Conservation (phyloP, 2,113 vertebrate species). For the Propithecus coquereli region DNA sequence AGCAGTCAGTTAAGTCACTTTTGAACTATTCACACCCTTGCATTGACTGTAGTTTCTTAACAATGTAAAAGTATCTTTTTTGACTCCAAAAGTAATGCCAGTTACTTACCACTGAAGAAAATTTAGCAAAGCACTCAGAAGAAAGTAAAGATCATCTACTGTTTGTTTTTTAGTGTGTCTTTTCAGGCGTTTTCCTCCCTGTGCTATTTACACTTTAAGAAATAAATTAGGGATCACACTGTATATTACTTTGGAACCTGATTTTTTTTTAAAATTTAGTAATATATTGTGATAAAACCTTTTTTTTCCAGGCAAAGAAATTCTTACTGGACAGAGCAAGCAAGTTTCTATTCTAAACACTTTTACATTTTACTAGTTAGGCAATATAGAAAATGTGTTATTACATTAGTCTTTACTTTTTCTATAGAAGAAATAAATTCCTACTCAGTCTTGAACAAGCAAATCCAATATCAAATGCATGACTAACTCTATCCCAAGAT, state of each 20-base stretch:
- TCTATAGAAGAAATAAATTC: neutral
- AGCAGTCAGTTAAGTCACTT: neutral
- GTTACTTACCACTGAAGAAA: neutral
- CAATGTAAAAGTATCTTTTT: neutral
- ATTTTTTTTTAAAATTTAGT: conserved; percentile 21
- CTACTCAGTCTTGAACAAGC: neutral
- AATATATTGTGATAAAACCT: neutral
- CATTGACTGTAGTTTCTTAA: neutral
- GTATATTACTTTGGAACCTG: neutral
- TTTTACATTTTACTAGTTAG: neutral
- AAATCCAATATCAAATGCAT: neutral
- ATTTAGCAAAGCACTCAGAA: neutral
- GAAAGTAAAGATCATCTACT: neutral
- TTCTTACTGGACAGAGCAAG: neutral
- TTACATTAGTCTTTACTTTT: neutral
- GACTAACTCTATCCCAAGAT: neutral
- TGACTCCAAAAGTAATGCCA: neutral
- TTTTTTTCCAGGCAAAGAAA: neutral
- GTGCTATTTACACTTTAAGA: neutral
- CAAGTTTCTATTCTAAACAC: neutral
- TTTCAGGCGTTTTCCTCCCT: neutral
- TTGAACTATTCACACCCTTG: neutral
- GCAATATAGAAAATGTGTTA: neutral
- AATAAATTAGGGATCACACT: neutral
- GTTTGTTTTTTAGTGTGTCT: neutral